These are phyloP conservation scores for Drosophila acutilabella DNA, from an alignment of 2,888 invertebrate genomes.

Conservation along the genomic window DNA sequence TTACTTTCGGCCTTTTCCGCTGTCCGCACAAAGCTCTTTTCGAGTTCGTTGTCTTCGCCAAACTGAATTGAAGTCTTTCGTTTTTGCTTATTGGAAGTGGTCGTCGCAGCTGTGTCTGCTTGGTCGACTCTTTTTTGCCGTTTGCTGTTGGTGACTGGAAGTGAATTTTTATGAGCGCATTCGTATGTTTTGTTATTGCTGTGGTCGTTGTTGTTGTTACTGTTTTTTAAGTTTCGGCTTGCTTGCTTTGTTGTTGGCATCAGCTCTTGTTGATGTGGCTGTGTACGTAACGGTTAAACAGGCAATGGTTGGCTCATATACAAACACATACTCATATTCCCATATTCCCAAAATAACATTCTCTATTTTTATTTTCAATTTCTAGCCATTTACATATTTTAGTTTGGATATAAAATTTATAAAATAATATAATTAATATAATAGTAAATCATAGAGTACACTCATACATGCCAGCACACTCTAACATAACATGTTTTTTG, in stretches of 20 bases:
- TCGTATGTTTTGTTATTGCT: slow-evolving; percentile 41
- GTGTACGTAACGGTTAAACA: slow-evolving; percentile 29
- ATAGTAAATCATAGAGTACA: neutral
- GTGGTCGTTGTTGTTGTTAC: slow-evolving; percentile 39
- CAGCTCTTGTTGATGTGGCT: slow-evolving; percentile 24
- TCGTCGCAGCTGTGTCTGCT: slow-evolving; percentile 41
- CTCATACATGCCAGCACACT: slow-evolving; percentile 17
- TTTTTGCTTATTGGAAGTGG: slow-evolving; percentile 81
- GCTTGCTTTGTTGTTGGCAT: slow-evolving; percentile 32
- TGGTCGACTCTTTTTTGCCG: slow-evolving; percentile 34
- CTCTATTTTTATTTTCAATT: neutral
- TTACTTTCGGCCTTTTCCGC: slow-evolving; percentile 52
- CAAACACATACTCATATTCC: neutral
- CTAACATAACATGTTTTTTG: slow-evolving; percentile 44
- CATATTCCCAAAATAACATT: neutral
- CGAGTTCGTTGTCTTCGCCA: slow-evolving; percentile 85
- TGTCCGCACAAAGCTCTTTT: slow-evolving; percentile 78
- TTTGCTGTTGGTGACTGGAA: slow-evolving; percentile 53
- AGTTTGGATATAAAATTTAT: neutral
- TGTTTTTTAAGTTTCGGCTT: slow-evolving; percentile 34
- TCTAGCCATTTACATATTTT: slow-evolving; percentile 2
- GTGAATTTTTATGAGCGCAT: slow-evolving; percentile 48
- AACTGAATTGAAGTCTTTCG: slow-evolving; percentile 85
- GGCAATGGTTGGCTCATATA: slow-evolving; percentile 4
- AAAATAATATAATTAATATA: neutral